Evolutionary conservation across 2,797 vertebrate species (phyloP).

Genomic region (Bufotes viridis): DNA sequence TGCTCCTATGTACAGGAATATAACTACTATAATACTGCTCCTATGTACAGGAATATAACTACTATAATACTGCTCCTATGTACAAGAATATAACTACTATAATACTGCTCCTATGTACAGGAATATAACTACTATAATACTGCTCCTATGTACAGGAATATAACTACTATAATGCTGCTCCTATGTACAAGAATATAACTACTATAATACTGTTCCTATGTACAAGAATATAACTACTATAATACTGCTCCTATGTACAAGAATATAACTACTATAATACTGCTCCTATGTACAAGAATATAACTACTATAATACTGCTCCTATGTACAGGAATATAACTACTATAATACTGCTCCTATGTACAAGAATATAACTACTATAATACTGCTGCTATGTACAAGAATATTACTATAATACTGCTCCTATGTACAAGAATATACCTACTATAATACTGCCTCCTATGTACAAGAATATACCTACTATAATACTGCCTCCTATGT

Average conservation of each 20-base stretch:
- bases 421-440: background rate
- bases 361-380: background rate
- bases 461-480: conserved; percentile 26
- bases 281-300: background rate
- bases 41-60: background rate
- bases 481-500: conserved; percentile 24
- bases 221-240: conserved; percentile 3
- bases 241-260: background rate
- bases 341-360: background rate
- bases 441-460: background rate
- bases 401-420: background rate
- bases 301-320: conserved; percentile 54
- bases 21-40: background rate
- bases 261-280: conserved; percentile 11
- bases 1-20: background rate
- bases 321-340: conserved; percentile 21
- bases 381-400: too few relatives aligned
- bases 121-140: conserved; percentile 11
- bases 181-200: conserved; percentile 13
- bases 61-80: background rate
- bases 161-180: background rate
- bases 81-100: background rate
- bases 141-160: background rate
- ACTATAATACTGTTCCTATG: conserved; percentile 3
- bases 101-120: background rate